Evolutionary conservation across 2,888 invertebrate species (phyloP).

Genomic region (Odontomyia ornata): DNA sequence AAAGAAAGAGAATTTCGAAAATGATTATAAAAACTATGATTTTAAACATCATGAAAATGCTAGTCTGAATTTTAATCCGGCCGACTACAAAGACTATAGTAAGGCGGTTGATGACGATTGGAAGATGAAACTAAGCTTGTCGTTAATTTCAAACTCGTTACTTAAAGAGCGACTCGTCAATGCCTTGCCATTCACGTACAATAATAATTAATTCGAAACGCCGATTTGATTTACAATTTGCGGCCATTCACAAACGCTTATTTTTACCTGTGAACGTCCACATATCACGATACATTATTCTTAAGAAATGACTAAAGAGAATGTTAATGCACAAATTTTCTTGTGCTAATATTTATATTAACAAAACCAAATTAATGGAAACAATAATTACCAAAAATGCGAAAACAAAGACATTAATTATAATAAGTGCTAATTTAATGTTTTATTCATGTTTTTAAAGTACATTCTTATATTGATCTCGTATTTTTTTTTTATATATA

Average conservation of each 20-base stretch:
- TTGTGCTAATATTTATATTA: background rate
- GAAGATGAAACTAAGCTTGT: slow-evolving; percentile 64
- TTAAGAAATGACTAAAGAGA: background rate
- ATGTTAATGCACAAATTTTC: slow-evolving; percentile 9
- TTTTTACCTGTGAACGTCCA: background rate
- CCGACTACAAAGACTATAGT: slow-evolving; percentile 25
- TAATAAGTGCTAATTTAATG: background rate
- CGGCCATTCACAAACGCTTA: background rate
- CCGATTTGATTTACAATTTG: background rate
- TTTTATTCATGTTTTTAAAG: background rate
- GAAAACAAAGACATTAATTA: slow-evolving; percentile 27
- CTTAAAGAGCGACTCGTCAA: slow-evolving; percentile 63
- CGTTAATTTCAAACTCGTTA: slow-evolving; percentile 63
- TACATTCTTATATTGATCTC: background rate
- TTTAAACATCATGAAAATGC: slow-evolving; percentile 30
- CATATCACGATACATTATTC: background rate
- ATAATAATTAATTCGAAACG: slow-evolving; percentile 57
- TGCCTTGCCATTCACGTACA: slow-evolving; percentile 63
- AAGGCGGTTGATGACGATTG: slow-evolving; percentile 57
- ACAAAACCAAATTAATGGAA: slow-evolving; percentile 25
- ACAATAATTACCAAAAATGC: slow-evolving; percentile 30
- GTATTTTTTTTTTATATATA: background rate
- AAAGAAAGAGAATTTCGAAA: slow-evolving; percentile 55
- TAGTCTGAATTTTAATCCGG: background rate
- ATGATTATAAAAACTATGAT: slow-evolving; percentile 46